A percentile compares a stretch with the other conserved stretches of the same genome.
Conservation (phyloP, 1,140 invertebrate species). For the Caenorhabditis briggsae region DNA sequence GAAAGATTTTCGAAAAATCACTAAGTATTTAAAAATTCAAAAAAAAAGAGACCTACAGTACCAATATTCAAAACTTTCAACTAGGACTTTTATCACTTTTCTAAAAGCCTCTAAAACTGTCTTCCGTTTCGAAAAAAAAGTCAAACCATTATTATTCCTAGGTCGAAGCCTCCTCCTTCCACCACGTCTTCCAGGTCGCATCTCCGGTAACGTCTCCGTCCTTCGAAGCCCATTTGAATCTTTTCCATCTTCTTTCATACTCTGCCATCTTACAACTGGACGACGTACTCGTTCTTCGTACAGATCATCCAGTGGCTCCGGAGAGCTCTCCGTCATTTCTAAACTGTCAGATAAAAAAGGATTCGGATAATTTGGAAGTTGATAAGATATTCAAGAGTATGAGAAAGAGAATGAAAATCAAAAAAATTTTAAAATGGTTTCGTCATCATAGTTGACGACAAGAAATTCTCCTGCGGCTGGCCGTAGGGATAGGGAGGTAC, state of each 20-base stretch:
- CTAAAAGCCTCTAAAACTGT: too few relatives aligned
- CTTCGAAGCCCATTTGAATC: conserved; percentile 34
- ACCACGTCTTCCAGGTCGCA: conserved; percentile 41
- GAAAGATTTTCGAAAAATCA: too few relatives aligned
- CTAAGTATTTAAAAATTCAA: too few relatives aligned
- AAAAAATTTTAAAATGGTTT: conserved; percentile 23
- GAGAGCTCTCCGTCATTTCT: conserved; percentile 59
- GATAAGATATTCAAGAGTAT: background rate
- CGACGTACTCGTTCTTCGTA: conserved; percentile 45
- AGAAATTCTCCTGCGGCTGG: conserved; percentile 12
- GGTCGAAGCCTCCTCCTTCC: conserved; percentile 23
- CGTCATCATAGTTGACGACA: conserved; percentile 6
- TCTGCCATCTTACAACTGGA: conserved; percentile 55
- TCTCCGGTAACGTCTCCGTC: conserved; percentile 28
- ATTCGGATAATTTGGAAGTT: background rate
- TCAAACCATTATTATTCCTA: conserved; percentile 32
- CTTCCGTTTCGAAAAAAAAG: background rate
- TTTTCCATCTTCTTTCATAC: conserved; percentile 51
- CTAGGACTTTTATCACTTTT: too few relatives aligned
- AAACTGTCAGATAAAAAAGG: conserved; percentile 25
- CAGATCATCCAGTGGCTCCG: conserved; percentile 61
- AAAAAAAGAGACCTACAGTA: too few relatives aligned
- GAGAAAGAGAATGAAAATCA: background rate
- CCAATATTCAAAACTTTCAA: too few relatives aligned
- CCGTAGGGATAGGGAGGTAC: conserved; percentile 10